A percentile compares a stretch with the other conserved stretches of the same genome.
phyloP scores from a whole-genome alignment of 1,140 invertebrate species.

The Leptinotarsa lineolata region DNA sequence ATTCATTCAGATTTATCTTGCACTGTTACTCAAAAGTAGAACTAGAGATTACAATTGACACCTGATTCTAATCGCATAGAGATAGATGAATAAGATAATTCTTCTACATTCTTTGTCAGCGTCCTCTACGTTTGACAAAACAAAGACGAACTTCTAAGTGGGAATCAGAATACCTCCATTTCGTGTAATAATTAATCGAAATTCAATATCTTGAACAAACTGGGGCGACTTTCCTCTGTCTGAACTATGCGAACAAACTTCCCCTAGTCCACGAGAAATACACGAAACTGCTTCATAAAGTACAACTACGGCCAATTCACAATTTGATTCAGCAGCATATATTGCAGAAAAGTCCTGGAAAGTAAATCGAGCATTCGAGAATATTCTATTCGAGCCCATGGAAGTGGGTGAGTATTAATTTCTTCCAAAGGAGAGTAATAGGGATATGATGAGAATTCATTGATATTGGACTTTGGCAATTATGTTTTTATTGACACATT shows the following conservation, averaged over 20 bases:
- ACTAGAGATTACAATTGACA: too few relatives aligned
- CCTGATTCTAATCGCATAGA: too few relatives aligned
- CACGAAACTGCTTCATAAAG: constrained; percentile 8
- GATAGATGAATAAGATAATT: too few relatives aligned
- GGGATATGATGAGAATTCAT: too few relatives aligned
- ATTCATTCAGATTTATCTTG: too few relatives aligned
- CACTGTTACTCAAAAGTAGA: too few relatives aligned
- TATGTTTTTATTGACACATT: too few relatives aligned
- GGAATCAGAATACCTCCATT: not conserved
- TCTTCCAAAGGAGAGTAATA: too few relatives aligned
- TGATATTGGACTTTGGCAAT: too few relatives aligned
- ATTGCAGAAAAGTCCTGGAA: not conserved
- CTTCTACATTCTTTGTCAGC: too few relatives aligned
- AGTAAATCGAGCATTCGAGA: not conserved
- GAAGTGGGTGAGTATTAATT: too few relatives aligned
- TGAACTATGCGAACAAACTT: not conserved
- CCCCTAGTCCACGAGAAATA: not conserved
- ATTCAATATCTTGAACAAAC: not conserved
- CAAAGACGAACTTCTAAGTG: not conserved
- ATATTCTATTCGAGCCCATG: not conserved
- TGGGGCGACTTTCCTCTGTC: not conserved
- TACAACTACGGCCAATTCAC: not conserved
- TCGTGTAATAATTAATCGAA: not conserved
- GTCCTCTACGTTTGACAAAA: too few relatives aligned
- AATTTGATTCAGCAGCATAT: not conserved